Percentiles rank a stretch among this genome's conserved stretches.
These are phyloP conservation scores for Pachliopta kotzebuea DNA, from an alignment of 2,888 invertebrate species.

Conservation along the genomic window DNA sequence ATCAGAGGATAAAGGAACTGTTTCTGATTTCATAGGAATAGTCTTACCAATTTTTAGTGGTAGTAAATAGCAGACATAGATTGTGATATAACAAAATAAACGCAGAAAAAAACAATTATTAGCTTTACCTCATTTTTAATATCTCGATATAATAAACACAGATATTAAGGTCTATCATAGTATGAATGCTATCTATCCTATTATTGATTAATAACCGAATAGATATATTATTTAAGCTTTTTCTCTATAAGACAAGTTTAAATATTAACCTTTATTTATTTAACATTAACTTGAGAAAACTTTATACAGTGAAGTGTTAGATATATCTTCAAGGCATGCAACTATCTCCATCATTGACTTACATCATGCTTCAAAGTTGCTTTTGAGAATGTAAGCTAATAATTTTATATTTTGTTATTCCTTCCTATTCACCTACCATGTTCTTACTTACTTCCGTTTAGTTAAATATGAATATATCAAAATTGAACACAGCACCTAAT, in stretches of 20 bases:
- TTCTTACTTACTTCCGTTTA: slow-evolving; percentile 39
- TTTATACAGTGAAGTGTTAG: slow-evolving; percentile 37
- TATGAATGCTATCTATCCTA: too few relatives aligned
- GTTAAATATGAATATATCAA: background rate
- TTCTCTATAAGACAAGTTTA: background rate
- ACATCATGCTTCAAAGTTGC: slow-evolving; percentile 67
- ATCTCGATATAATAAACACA: too few relatives aligned
- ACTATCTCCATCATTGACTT: slow-evolving; percentile 64
- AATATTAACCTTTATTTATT: background rate
- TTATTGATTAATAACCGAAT: too few relatives aligned
- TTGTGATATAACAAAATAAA: too few relatives aligned
- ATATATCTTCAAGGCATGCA: slow-evolving; percentile 52
- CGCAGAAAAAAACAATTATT: too few relatives aligned
- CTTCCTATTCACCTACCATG: background rate
- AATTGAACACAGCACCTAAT: background rate
- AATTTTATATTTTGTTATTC: slow-evolving; percentile 39
- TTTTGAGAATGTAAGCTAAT: slow-evolving; percentile 63
- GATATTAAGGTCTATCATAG: too few relatives aligned
- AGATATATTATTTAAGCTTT: too few relatives aligned
- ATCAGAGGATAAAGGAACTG: too few relatives aligned
- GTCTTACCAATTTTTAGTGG: too few relatives aligned
- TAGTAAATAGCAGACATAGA: too few relatives aligned
- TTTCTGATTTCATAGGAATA: too few relatives aligned
- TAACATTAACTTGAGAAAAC: background rate
- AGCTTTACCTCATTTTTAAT: too few relatives aligned